Evolutionary conservation across 2,113 vertebrate genomes (phyloP).

Genomic region (Ptychochromis oligacanthus): DNA sequence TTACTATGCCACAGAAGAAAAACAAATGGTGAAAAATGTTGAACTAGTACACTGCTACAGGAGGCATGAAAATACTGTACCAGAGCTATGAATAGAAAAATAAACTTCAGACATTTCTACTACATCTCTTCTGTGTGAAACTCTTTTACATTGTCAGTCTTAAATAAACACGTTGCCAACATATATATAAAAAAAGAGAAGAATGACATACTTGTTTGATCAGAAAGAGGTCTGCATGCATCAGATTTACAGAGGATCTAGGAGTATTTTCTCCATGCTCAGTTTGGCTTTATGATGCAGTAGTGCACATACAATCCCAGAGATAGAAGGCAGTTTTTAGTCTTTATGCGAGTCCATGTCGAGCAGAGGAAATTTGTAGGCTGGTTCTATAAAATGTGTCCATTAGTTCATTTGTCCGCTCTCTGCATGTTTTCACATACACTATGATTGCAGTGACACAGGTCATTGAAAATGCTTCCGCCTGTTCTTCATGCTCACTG

Average conservation of each 20-base stretch:
- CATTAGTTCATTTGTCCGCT: neutral
- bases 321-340: conserved; percentile 32
- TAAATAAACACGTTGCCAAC: conserved; percentile 9
- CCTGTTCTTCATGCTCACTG: conserved; percentile 82
- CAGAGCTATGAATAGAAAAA: conserved; percentile 36
- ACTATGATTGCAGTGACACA: neutral
- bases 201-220: neutral
- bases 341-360: conserved; percentile 13
- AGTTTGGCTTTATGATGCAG: conserved; percentile 6
- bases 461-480: neutral
- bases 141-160: neutral
- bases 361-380: neutral
- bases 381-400: neutral
- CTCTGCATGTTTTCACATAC: neutral
- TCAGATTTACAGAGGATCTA: neutral
- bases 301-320: conserved; percentile 31
- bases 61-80: conserved; percentile 7
- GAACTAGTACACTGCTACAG: neutral
- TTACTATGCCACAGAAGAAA: neutral
- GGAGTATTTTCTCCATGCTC: neutral
- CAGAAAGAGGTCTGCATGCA: neutral
- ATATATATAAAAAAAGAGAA: neutral
- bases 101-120: conserved; percentile 6
- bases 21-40: neutral
- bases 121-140: neutral